These are phyloP conservation scores for Heterotilapia buettikoferi DNA, from an alignment of 2,113 vertebrate species.

Conservation along the genomic window DNA sequence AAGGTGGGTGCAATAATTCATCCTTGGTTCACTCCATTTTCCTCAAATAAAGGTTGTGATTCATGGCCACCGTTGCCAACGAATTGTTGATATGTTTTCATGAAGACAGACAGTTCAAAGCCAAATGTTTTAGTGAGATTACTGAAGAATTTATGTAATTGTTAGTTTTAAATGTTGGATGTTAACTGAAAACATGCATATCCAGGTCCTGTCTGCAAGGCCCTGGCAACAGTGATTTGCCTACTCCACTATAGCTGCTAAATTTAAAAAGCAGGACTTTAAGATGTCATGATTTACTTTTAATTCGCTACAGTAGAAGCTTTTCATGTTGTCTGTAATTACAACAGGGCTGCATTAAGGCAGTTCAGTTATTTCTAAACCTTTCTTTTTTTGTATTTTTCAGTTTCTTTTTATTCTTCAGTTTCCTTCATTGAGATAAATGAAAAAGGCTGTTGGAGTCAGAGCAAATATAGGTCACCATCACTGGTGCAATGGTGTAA, in stretches of 20 bases:
- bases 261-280: not conserved
- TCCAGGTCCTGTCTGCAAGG: not conserved
- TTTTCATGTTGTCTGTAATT: slow-evolving; percentile 48
- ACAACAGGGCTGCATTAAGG: not conserved
- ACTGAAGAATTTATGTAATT: not conserved
- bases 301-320: not conserved
- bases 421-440: slow-evolving; percentile 19
- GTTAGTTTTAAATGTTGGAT: not conserved
- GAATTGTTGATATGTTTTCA: not conserved
- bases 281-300: not conserved
- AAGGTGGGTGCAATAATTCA: slow-evolving; percentile 15
- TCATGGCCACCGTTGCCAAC: not conserved
- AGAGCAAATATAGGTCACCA: slow-evolving; percentile 62
- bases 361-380: slow-evolving; percentile 1
- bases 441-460: slow-evolving; percentile 20
- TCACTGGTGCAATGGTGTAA: slow-evolving; percentile 29
- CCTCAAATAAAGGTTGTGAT: not conserved
- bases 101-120: not conserved
- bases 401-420: not conserved
- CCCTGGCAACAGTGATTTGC: not conserved
- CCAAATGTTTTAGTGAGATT: not conserved
- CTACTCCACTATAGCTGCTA: not conserved
- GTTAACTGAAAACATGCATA: not conserved
- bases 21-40: not conserved
- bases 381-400: slow-evolving; percentile 20